Base-by-base conservation (phyloP, 2,888 invertebrate genomes). In the Cheilosia vernalis region DNA sequence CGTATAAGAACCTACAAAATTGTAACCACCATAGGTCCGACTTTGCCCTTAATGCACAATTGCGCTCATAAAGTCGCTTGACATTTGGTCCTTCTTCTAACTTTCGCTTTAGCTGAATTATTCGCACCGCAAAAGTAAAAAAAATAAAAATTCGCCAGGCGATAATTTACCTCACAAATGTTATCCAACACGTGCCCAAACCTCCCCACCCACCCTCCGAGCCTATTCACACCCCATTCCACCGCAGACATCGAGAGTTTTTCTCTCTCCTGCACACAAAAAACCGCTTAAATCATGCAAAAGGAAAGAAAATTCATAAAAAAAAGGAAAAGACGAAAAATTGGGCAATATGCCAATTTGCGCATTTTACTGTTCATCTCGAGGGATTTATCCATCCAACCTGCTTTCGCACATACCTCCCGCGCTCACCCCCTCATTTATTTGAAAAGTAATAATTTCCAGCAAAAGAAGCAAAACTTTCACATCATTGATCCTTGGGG, bases 311-410 rank as follows among this genome's bases (percentile, higher is more conserved):
- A 40, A 69, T 15, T 17, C 5, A 55, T 10, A 30, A 63, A 63
- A 55, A 56, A 69, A 56, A 53, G 63, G 55, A 55, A 66, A 37
- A 33, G 17, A 73, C 44, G 58, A 61, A 63, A 84, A 80, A 63
- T 80, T 80, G 74, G 80, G 84, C 84, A 84, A 84, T 80, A 84
- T 84, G 80, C 80, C 84, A 84, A 84, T 84, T 84, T 84, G 84
- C 84, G 80, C 84, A 80, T 70, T 84, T 84, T 80, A 80, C 74
- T 84, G 84, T 80, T 84, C 70, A 84, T 80, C 84, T 69, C 70
- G 42, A 74, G 69, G 80, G 84, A 67, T 60, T 74, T 76, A 49
- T 30, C 49, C 77, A 69, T 53, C 24, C 44, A 69, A 67, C 61
- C 61, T 63, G 60, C 15, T 70, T 60, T 49, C 47, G 70, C 37